Base-by-base conservation (phyloP, 2,797 vertebrate genomes). In the Microctenopoma stevenorrisi region DNA sequence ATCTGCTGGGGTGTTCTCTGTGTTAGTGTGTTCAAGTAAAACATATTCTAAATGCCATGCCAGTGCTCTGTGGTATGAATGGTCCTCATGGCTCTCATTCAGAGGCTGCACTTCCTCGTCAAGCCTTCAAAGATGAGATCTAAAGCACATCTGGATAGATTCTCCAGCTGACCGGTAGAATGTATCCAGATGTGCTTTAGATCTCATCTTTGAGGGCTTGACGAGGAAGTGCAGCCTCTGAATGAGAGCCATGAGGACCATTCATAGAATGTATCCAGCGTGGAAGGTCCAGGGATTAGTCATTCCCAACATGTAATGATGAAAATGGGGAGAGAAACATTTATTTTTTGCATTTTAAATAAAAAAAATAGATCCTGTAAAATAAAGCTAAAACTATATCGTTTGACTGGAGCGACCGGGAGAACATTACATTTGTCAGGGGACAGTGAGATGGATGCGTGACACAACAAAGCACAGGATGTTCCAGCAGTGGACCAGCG, bases 81-180 rank as follows among this genome's bases (percentile, higher is more conserved):
- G 15, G 48, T 28, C 15, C 49, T 76, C 55, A 26, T 53, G 50
- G 62, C 63, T 74, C 68, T 86, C 72, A 58, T 64, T 66, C 65
- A 52, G 51, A 52, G 61, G 81, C 66, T 72, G 65, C 44, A 28
- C 59, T 52, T 83, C 58, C 83, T 85, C 79, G 82, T 64, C 76
- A 83, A 79, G 44, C 53, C 80, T 85, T 86, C 81, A 72, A 83
- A 84, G 65, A 67, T 66, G 61, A 49, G 60, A 65, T 75, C 54
- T 55, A 25, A 79, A 76, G 71, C 76, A 60, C 43, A 49, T 53
- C 38, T 62, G 52, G 48, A 22, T 22, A 22, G 2, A 22, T 22
- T 47, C 37, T 14, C 30, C 37, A 60, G 61, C 77, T 72, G 73
- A 71, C 52, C 57, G 11, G 44, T 10, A 12, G 22, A 40, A 43